Base-by-base conservation (phyloP, 1,140 invertebrate genomes). In the Thaumetopoea pityocampa region DNA sequence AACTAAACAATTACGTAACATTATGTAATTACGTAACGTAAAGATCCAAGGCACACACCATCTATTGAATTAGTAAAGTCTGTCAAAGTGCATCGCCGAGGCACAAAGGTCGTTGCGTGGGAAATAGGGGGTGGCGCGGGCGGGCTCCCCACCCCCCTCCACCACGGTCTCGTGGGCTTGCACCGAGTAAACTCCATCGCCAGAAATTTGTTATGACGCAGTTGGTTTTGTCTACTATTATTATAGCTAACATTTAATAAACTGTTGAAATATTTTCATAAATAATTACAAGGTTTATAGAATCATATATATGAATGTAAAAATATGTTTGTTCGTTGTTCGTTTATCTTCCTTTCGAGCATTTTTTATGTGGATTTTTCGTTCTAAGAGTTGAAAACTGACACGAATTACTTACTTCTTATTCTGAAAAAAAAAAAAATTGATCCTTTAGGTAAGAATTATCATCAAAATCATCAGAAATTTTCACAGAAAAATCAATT, bases 21-120 rank as follows among this genome's bases (percentile, higher is more conserved):
- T 27, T 32, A 23, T 30, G 24, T 41, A 30, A 34, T 33, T 34
- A 43, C 29, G 40, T 38, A 40, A 30, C 23, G 42, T 20, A 53
- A 52, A 46, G 44, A 58, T 41, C 41, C 34, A 28, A 43, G 53
- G 29, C 53, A 46, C 62, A 55, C 65, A 65, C 67, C 73, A 73
- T 78, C 73, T 74, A 82, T 80, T 82, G 74, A 78, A 82, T 82
- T 82, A 82, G 78, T 78, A 69, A 81, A 82, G 72, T 80, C 78
- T 83, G 76, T 80, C 79, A 80, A 78, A 83, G 76, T 78, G 73
- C 79, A 80, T 80, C 72, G 73, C 58, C 44, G 68, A 67, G 71
- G 71, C 71, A 73, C 73, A 83, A 80, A 80, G 79, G 76, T 80
- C 76, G 73, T 80, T 78, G 73, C 76, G 76, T 78, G 76, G 79